These are phyloP conservation scores for Latrodectus hesperus DNA, from an alignment of 2,888 invertebrate genomes.

Conservation along the genomic window DNA sequence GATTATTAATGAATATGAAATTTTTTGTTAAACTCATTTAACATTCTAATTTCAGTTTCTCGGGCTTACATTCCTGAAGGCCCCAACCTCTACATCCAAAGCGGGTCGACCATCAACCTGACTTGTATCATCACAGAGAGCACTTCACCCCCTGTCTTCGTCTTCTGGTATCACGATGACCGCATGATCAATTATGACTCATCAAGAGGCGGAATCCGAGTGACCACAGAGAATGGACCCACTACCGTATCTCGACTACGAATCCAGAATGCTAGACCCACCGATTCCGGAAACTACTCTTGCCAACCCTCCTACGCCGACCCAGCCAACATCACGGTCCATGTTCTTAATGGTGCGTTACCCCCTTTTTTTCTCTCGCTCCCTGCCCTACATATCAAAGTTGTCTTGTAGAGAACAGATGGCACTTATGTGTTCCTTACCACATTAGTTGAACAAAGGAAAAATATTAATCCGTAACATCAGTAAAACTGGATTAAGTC, in stretches of 20 bases:
- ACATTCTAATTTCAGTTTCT: constrained; percentile 81
- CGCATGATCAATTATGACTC: constrained; percentile 90
- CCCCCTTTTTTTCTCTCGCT: background rate
- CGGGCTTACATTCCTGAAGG: constrained; percentile 90
- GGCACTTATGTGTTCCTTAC: too few relatives aligned
- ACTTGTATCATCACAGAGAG: constrained; percentile 94
- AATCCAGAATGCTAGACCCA: constrained; percentile 86
- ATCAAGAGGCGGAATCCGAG: constrained; percentile 87
- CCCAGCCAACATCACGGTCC: constrained; percentile 69
- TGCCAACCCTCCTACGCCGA: constrained; percentile 69
- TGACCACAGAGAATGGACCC: constrained; percentile 87
- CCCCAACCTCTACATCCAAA: constrained; percentile 88
- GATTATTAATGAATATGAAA: background rate
- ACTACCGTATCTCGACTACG: constrained; percentile 89
- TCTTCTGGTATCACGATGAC: constrained; percentile 96
- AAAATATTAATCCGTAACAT: too few relatives aligned
- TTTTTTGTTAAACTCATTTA: too few relatives aligned
- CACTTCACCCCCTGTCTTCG: constrained; percentile 92
- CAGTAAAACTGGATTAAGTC: too few relatives aligned
- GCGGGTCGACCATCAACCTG: constrained; percentile 88
- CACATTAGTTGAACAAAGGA: too few relatives aligned
- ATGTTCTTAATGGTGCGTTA: constrained; percentile 68
- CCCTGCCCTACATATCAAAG: too few relatives aligned
- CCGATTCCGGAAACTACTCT: constrained; percentile 85
- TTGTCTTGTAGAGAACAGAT: too few relatives aligned